Evolutionary conservation across 2,797 vertebrate species (phyloP), one percentile per base, ranked within the genome.

Genomic region (Macrochelys suwanniensis): DNA sequence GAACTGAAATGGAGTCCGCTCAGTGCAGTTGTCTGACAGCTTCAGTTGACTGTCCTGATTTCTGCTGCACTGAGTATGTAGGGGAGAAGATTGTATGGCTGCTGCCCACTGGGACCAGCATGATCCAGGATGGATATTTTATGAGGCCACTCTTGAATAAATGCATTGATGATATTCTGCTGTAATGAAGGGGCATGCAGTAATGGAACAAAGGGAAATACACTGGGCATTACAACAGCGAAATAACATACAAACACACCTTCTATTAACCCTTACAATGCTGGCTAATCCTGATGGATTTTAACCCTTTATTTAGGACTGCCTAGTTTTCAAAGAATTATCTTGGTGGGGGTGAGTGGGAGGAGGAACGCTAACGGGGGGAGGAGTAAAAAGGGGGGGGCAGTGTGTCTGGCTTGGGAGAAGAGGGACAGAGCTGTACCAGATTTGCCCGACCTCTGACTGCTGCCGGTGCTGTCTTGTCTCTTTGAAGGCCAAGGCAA

Each of bases 381-480:
- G 42, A 11, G 9, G 37, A 26, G 15, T 76, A n/a, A 71, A 42
- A 71, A 17, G 45, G 37, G 17, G 37, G 4, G 17, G 31, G 11
- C 0, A 0, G 45, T 81, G 13, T 8, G n/a, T 57, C 4, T 77
- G 53, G 4, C 49, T 54, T 25, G 26, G 10, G 15, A 77, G 49
- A 86, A 68, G 50, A 31, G 45, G 28, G 15, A 28, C 0, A 2
- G 83, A 13, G 10, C 3, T 0, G 0, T 21, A 31, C 0, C 0
- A 4, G 61, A n/a, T 23, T 85, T 9, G 1, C 0, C 0, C 5
- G 4, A 25, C 82, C 85, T 51, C 4, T 78, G 33, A 50, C 80
- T 71, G 51, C 84, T 89, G 54, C 56, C 65, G 89, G 50, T 50
- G 50, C 28, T 37, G 3, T 4, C 5, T 95, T 51, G 90, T 82